Conservation (phyloP, 2,113 vertebrate species). For the Rhinogobius similis region DNA sequence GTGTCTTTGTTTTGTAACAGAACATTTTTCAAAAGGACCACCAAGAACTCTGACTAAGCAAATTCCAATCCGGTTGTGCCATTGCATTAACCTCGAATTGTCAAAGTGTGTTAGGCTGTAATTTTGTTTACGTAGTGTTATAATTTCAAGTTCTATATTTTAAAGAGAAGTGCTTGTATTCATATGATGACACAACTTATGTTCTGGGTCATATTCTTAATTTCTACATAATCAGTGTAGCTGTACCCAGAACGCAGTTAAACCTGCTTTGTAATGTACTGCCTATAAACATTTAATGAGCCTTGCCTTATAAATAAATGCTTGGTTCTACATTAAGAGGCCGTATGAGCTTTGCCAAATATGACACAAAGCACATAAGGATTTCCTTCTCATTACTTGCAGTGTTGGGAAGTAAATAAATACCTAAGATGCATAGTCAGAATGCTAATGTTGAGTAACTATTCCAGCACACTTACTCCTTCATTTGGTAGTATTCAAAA, state of each 20-base stretch:
- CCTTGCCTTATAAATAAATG: conserved; percentile 37
- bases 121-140: not conserved
- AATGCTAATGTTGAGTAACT: too few species aligned
- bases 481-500: not conserved
- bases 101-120: not conserved
- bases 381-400: conserved; percentile 17
- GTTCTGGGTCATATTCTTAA: conserved; percentile 11
- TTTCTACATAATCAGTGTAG: not conserved
- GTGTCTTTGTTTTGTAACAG: not conserved
- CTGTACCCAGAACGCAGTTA: not conserved
- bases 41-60: too few species aligned
- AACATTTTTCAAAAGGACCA: not conserved
- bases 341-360: conserved; percentile 37
- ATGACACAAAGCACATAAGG: conserved; percentile 27
- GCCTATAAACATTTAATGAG: conserved; percentile 45
- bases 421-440: too few species aligned
- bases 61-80: not conserved
- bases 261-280: conserved; percentile 13
- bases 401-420: too few species aligned
- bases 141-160: not conserved
- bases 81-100: not conserved
- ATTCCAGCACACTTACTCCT: too few species aligned
- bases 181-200: not conserved
- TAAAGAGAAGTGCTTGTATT: not conserved
- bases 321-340: conserved; percentile 35